A percentile compares a stretch with the other conserved stretches of the same genome.
phyloP scores from a whole-genome alignment of 2,797 vertebrate genomes.

The Ficedula albicollis region DNA sequence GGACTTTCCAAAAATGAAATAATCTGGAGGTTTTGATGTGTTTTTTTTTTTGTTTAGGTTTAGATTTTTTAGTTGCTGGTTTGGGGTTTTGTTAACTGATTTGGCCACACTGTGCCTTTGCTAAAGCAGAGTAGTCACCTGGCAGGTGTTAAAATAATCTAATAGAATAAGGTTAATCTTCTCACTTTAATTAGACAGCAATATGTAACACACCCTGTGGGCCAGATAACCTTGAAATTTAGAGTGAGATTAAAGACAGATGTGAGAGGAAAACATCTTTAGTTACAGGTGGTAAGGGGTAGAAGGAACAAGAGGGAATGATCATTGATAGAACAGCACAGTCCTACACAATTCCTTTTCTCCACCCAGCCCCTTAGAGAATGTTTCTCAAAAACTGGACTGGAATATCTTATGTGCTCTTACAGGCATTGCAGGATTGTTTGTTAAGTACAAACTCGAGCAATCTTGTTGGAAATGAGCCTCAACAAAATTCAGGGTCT shows the following conservation, averaged over 20 bases:
- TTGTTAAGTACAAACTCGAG: background rate
- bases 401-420: background rate
- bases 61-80: background rate
- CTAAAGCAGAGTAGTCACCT: background rate
- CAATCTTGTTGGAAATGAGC: background rate
- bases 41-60: background rate
- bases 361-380: background rate
- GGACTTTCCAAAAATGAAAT: background rate
- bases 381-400: background rate
- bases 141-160: slow-evolving; percentile 9
- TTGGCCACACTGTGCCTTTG: background rate
- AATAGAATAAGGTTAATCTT: slow-evolving; percentile 22
- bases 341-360: background rate
- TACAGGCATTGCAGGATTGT: background rate
- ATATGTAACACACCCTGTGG: background rate
- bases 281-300: background rate
- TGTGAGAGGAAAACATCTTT: background rate
- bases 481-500: background rate
- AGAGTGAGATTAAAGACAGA: background rate
- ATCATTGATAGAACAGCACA: background rate
- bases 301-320: background rate
- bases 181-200: slow-evolving; percentile 26
- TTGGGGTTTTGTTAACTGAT: background rate
- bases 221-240: slow-evolving; percentile 37
- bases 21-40: background rate